Evolutionary conservation across 1,140 invertebrate species (phyloP).

Genomic region (Achroia grisella): DNA sequence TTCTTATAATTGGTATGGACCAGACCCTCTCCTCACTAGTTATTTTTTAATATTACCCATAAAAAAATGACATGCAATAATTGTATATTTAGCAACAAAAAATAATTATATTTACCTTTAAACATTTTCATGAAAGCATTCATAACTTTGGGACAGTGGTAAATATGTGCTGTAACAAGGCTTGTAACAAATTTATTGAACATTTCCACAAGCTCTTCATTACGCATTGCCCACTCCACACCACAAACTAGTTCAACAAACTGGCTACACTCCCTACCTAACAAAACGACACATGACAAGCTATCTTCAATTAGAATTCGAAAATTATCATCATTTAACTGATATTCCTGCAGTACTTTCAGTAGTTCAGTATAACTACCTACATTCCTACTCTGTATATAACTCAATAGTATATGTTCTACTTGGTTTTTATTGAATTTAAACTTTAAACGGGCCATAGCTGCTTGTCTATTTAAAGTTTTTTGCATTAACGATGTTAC

Average conservation of each 20-base stretch:
- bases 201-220: constrained; percentile 41
- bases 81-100: too few relatives aligned
- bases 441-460: constrained; percentile 41
- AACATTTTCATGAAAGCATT: constrained; percentile 49
- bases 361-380: constrained; percentile 56
- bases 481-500: constrained; percentile 63
- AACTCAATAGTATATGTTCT: constrained; percentile 43
- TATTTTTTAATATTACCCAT: constrained; percentile 53
- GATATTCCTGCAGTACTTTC: constrained; percentile 47
- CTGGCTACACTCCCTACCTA: constrained; percentile 49
- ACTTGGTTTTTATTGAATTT: constrained; percentile 54
- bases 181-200: constrained; percentile 53
- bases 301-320: constrained; percentile 55
- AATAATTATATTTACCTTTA: constrained; percentile 44
- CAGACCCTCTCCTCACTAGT: too few relatives aligned
- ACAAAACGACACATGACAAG: constrained; percentile 47
- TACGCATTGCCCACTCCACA: constrained; percentile 48
- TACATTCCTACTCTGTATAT: constrained; percentile 34
- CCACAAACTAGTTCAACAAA: constrained; percentile 55
- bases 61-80: constrained; percentile 11
- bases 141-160: constrained; percentile 59
- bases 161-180: constrained; percentile 63
- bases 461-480: constrained; percentile 51
- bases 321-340: constrained; percentile 59
- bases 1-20: too few relatives aligned